These are phyloP conservation scores for Allacma fusca DNA, from an alignment of 2,888 invertebrate species.

Conservation along the genomic window DNA sequence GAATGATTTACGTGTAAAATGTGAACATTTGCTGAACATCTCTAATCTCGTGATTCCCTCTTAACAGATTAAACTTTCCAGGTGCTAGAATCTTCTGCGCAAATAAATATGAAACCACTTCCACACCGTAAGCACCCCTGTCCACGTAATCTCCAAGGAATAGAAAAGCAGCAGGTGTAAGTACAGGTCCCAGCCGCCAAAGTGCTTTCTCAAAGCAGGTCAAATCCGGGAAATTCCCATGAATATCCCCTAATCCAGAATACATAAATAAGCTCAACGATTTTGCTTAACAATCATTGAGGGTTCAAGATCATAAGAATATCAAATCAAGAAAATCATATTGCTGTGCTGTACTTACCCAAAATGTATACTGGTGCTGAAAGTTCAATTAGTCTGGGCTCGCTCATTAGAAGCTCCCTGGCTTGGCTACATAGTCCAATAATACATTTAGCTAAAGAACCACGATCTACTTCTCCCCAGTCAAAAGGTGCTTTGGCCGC, in stretches of 20 bases:
- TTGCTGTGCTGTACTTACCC: slow-evolving; percentile 64
- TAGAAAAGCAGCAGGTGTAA: slow-evolving; percentile 73
- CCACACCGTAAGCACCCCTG: slow-evolving; percentile 74
- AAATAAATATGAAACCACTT: slow-evolving; percentile 76
- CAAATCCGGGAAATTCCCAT: slow-evolving; percentile 77
- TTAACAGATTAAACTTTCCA: slow-evolving; percentile 70
- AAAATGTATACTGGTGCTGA: slow-evolving; percentile 70
- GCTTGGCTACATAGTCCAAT: slow-evolving; percentile 67
- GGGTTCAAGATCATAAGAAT: too few relatives aligned
- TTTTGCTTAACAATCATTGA: too few relatives aligned
- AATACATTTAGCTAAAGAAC: slow-evolving; percentile 67
- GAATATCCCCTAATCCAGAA: slow-evolving; percentile 72
- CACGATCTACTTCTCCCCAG: slow-evolving; percentile 64
- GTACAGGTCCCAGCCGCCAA: slow-evolving; percentile 74
- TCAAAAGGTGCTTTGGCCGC: slow-evolving; percentile 61
- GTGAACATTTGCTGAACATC: slow-evolving; percentile 78
- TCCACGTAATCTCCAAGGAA: slow-evolving; percentile 83
- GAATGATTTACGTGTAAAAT: slow-evolving; percentile 70
- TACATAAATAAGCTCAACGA: background rate
- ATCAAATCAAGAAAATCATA: background rate
- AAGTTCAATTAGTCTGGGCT: slow-evolving; percentile 68
- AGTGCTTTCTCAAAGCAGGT: slow-evolving; percentile 74
- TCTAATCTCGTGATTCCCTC: slow-evolving; percentile 81
- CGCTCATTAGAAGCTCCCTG: slow-evolving; percentile 67
- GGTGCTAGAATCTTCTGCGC: slow-evolving; percentile 76